Conservation (phyloP, 2,797 vertebrate species). For the Cyclura pinguis region DNA sequence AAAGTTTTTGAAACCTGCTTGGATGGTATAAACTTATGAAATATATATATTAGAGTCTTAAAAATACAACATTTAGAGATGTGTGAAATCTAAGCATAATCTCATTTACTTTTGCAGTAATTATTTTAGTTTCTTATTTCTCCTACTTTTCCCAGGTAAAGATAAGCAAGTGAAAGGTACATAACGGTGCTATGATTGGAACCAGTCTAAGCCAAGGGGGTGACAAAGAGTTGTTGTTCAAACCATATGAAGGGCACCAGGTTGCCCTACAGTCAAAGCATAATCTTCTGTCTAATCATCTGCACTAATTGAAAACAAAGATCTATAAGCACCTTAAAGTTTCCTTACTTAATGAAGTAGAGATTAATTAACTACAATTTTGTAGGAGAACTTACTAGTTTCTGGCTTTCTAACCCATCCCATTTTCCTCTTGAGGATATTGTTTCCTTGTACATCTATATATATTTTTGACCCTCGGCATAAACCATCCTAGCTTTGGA, state of each 20-base stretch:
- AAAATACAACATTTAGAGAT: neutral
- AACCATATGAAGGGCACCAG: neutral
- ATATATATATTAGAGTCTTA: neutral
- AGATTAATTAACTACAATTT: too few species aligned
- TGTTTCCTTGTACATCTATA: neutral
- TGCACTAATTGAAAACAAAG: neutral
- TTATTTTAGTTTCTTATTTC: neutral
- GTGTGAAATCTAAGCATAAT: neutral
- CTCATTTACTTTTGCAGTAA: neutral
- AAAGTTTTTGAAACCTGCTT: neutral
- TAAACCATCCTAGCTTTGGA: neutral
- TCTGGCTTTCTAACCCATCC: neutral
- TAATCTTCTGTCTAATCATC: neutral
- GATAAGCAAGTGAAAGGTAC: neutral
- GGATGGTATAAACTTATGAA: neutral
- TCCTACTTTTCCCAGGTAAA: neutral
- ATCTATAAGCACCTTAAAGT: neutral
- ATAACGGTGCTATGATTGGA: neutral
- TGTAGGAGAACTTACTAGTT: neutral
- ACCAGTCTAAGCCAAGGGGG: neutral
- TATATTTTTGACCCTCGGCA: neutral
- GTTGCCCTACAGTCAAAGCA: neutral
- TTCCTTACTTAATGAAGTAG: neutral
- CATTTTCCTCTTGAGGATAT: neutral
- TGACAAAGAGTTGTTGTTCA: neutral